Conservation (phyloP, 2,113 vertebrate genomes). For the Ailurus styani region DNA sequence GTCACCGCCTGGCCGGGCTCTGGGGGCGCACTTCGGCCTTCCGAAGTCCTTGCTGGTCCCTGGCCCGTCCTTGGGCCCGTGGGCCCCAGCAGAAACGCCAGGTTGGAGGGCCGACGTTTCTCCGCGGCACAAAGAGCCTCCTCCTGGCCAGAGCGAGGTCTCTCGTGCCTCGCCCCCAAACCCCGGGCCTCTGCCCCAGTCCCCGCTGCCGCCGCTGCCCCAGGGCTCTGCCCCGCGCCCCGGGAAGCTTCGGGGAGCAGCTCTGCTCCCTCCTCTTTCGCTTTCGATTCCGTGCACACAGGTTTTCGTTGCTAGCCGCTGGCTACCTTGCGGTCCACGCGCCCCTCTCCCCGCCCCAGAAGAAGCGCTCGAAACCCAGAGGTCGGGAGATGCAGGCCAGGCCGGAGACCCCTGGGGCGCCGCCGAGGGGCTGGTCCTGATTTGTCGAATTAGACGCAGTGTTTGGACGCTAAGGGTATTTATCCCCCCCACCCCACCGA, state of each 20-base stretch:
- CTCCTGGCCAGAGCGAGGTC: rapidly evolving
- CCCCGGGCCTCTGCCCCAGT: rapidly evolving
- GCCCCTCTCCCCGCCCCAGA: rapidly evolving
- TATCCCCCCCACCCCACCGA: too few species aligned
- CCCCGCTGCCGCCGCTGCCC: rapidly evolving
- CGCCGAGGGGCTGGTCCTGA: background rate
- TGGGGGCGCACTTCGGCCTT: rapidly evolving
- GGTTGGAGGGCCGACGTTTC: background rate
- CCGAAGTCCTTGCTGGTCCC: background rate
- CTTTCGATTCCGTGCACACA: slow-evolving; percentile 66
- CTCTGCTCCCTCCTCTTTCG: slow-evolving; percentile 42
- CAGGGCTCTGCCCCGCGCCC: background rate
- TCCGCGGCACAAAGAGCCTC: background rate
- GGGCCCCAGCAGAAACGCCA: background rate
- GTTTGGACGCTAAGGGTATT: background rate
- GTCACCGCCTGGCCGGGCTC: background rate
- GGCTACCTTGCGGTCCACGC: background rate
- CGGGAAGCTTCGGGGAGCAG: background rate
- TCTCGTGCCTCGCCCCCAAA: rapidly evolving
- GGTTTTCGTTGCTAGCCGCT: slow-evolving; percentile 29
- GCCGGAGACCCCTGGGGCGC: background rate
- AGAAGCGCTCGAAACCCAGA: background rate
- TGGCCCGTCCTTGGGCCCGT: background rate
- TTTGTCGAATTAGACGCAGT: background rate
- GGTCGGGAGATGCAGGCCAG: rapidly evolving